A percentile compares a stretch with the other conserved stretches of the same genome.
Conservation (phyloP, 2,888 invertebrate genomes). For the Leptothorax acervorum region DNA sequence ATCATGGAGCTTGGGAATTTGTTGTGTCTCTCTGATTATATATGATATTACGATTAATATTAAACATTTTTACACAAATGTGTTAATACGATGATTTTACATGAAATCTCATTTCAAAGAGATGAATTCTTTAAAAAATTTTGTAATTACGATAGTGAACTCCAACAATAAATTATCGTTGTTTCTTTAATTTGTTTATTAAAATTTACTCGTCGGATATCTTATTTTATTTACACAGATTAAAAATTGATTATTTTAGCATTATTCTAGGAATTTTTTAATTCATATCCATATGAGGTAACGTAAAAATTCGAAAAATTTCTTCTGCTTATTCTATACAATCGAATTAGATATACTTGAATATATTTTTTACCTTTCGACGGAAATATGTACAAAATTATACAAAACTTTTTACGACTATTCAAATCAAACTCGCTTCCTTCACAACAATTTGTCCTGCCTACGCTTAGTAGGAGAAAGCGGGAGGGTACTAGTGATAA, state of each 20-base stretch:
- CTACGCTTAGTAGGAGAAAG: background rate
- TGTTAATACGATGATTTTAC: background rate
- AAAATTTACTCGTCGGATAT: background rate
- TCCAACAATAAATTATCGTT: background rate
- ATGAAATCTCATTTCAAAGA: background rate
- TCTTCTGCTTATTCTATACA: background rate
- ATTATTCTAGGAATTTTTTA: background rate
- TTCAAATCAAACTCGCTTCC: conserved; percentile 53
- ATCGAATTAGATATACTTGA: background rate
- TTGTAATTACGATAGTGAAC: background rate
- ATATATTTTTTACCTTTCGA: conserved; percentile 22
- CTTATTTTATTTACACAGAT: background rate
- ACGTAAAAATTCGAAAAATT: conserved; percentile 23
- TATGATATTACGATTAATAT: background rate
- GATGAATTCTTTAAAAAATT: background rate
- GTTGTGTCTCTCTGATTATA: background rate
- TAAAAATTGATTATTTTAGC: background rate
- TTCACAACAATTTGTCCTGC: conserved; percentile 52
- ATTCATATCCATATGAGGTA: background rate
- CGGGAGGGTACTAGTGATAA: conserved; percentile 25
- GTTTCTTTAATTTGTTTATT: background rate
- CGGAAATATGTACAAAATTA: background rate
- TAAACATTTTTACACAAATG: background rate
- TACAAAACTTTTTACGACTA: conserved; percentile 45
- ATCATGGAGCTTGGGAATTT: background rate